Percentiles rank a stretch among this genome's conserved stretches.
Conservation (phyloP, 2,113 vertebrate species). For the Brachyhypopomus occidentalis region DNA sequence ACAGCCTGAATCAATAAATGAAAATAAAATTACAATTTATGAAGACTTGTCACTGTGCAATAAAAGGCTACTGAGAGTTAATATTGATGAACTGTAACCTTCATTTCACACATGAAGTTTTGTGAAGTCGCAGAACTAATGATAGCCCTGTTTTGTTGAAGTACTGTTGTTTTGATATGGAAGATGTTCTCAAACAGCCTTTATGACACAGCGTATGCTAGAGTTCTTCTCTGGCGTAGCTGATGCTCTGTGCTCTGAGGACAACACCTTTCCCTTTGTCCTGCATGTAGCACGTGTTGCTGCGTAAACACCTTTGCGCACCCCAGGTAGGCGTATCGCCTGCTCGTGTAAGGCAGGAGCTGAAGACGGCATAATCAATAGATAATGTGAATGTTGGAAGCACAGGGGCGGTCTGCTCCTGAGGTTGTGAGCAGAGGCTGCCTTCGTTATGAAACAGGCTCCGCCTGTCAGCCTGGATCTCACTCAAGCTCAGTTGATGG, state of each 20-base stretch:
- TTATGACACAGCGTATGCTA: neutral
- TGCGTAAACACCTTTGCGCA: neutral
- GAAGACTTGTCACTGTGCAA: neutral
- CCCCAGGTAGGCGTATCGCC: neutral
- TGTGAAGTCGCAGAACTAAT: neutral
- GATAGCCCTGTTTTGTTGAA: neutral
- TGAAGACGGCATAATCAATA: slow-evolving; percentile 62
- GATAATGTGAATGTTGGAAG: slow-evolving; percentile 66
- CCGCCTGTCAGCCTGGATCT: slow-evolving; percentile 70
- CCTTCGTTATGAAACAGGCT: slow-evolving; percentile 53
- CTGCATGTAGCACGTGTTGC: neutral
- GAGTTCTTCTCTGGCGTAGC: neutral
- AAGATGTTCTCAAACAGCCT: neutral
- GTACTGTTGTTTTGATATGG: neutral
- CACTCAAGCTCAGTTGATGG: slow-evolving; percentile 57
- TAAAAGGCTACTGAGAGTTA: neutral
- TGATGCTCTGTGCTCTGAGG: neutral
- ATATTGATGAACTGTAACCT: neutral
- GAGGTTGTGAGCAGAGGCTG: slow-evolving; percentile 52
- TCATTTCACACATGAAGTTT: neutral
- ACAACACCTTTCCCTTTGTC: neutral
- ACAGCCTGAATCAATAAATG: neutral
- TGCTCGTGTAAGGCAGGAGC: slow-evolving; percentile 8
- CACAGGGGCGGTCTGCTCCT: slow-evolving; percentile 48
- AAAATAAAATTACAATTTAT: neutral